Percentiles rank a stretch among this genome's conserved stretches.
Evolutionary conservation across 2,888 invertebrate species (phyloP).

Genomic region (Tyria jacobaeae): DNA sequence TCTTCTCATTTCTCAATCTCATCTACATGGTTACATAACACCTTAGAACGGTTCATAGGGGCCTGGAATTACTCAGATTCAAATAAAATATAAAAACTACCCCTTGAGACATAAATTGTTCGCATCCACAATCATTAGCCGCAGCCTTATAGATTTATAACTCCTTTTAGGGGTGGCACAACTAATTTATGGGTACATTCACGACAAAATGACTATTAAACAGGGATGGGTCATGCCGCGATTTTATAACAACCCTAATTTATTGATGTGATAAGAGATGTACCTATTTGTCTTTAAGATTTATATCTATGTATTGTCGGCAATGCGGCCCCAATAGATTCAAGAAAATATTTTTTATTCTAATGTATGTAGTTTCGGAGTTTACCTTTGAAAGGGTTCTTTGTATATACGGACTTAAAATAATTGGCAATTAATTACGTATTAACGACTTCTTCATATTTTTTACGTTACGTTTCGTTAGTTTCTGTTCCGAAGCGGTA

Average conservation of each 20-base stretch:
- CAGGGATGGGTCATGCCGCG: constrained; percentile 45
- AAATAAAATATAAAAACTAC: constrained; percentile 32
- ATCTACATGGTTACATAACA: too few species aligned
- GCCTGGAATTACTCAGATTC: neutral
- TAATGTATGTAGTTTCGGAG: neutral
- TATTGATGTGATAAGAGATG: constrained; percentile 53
- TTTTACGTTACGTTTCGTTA: neutral
- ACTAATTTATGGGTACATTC: constrained; percentile 78
- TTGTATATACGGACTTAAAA: neutral
- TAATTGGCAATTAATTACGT: too few species aligned
- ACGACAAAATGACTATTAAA: constrained; percentile 75
- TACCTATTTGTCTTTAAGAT: constrained; percentile 40
- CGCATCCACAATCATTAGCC: constrained; percentile 44
- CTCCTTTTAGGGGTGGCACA: constrained; percentile 64
- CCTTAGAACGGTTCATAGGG: neutral
- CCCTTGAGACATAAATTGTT: constrained; percentile 42
- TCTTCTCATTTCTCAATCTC: too few species aligned
- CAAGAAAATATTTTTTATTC: neutral
- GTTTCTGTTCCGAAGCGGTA: neutral
- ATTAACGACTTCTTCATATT: too few species aligned
- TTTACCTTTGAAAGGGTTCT: neutral
- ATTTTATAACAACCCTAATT: constrained; percentile 62
- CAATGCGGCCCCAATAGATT: neutral
- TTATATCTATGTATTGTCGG: constrained; percentile 25
- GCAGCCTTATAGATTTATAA: constrained; percentile 63